Conservation (phyloP, 2,888 invertebrate genomes). For the Nemotelus pantherinus region DNA sequence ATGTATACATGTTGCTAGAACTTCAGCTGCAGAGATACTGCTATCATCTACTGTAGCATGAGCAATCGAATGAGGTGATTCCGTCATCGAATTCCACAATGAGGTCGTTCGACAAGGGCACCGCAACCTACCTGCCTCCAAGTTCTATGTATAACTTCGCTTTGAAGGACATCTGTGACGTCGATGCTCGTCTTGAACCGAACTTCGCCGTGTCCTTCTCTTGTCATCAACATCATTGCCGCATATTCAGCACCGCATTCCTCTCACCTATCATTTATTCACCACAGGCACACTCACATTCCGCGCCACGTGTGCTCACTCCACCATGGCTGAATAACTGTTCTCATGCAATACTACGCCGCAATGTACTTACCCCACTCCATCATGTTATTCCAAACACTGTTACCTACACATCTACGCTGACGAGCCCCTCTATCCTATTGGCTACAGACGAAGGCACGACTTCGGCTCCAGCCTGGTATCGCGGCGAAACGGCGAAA, state of each 20-base stretch:
- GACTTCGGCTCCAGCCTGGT: conserved; percentile 33
- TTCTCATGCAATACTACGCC: background rate
- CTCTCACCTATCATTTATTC: background rate
- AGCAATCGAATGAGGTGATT: conserved; percentile 37
- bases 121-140: conserved; percentile 12
- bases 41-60: background rate
- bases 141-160: too few species aligned
- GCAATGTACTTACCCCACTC: background rate
- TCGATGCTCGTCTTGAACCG: background rate
- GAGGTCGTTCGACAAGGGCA: conserved; percentile 44
- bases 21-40: conserved; percentile 1
- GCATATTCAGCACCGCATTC: background rate
- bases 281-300: background rate
- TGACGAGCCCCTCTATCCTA: conserved; percentile 50
- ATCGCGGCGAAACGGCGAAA: conserved; percentile 37
- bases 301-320: conserved; percentile 33
- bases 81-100: conserved; percentile 41
- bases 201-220: background rate
- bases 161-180: conserved; percentile 19
- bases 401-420: conserved; percentile 27
- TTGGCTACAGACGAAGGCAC: conserved; percentile 48
- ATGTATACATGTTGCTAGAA: too few species aligned
- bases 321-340: conserved; percentile 11
- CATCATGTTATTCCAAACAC: conserved; percentile 13
- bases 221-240: too few species aligned